These are phyloP conservation scores for Distichodus sexfasciatus DNA, from an alignment of 2,797 vertebrate species.

Conservation along the genomic window DNA sequence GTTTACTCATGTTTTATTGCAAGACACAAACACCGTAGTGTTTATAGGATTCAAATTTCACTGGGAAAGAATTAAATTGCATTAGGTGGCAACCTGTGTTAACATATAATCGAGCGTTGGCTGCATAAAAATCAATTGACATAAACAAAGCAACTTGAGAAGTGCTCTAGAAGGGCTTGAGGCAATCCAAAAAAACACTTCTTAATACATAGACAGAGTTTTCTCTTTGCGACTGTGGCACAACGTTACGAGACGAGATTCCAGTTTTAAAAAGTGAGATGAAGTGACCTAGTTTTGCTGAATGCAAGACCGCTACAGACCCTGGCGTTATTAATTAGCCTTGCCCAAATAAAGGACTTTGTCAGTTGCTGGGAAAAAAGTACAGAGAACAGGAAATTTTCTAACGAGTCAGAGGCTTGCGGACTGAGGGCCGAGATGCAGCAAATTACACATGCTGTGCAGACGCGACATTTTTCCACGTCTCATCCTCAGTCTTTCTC, in stretches of 20 bases:
- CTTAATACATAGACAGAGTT: no score
- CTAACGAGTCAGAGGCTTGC: conserved; percentile 11
- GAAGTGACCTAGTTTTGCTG: conserved; percentile 27
- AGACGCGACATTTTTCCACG: conserved; percentile 32
- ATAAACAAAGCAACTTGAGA: no score
- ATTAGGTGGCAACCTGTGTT: no score
- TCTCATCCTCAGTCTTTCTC: conserved; percentile 12
- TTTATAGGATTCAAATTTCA: no score
- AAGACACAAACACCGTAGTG: no score
- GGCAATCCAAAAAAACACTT: no score
- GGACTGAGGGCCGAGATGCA: not conserved
- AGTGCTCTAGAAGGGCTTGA: no score
- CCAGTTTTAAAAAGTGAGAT: conserved; percentile 9
- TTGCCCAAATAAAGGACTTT: conserved; percentile 20
- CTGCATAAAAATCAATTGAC: no score
- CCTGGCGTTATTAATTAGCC: conserved; percentile 8
- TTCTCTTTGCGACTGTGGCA: conserved; percentile 15
- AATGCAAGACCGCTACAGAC: not conserved
- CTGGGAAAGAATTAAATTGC: no score
- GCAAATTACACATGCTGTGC: conserved; percentile 16
- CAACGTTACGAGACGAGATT: conserved; percentile 1
- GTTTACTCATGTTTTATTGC: no score
- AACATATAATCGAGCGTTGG: no score
- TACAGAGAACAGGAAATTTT: conserved; percentile 20
- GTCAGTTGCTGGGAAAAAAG: conserved; percentile 1